Base-by-base conservation (phyloP, 1,140 invertebrate genomes). In the Drosophila saltans region DNA sequence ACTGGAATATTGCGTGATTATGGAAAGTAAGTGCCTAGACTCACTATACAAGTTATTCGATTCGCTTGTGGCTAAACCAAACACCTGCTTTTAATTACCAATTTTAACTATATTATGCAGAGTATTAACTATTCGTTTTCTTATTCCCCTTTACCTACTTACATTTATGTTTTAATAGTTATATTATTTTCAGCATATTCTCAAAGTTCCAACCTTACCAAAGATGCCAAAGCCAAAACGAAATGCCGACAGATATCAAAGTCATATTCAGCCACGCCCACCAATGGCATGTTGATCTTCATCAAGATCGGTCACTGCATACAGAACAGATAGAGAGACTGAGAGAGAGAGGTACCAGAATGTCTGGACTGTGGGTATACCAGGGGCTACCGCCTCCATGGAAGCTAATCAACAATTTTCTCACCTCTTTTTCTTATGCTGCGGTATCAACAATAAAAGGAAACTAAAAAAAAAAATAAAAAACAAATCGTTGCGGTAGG, bases 361-460 rank as follows among this genome's bases (percentile, higher is more conserved):
- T 52, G 45, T 52, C 45, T 52, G 45, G 21, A 48, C 43, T 45
- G n/a, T 45, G n/a, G n/a, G 41, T 43, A 43, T 43, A 45, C 45
- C 45, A 60, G 63, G 64, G 63, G 48, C 57, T 56, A 72, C 90
- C 90, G 77, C 90, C 90, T 82, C 90, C 90, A 76, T 91, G 80
- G 83, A 91, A 91, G 90, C 90, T 91, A 91, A 91, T 91, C 90
- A 91, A 91, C 85, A 91, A 91, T 91, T 91, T 91, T 91, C 90
- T 91, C 90, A 91, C 90, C 90, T 91, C 90, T 91, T 91, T 91
- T 88, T 88, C 78, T 80, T 78, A 72, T 77, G 78, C 69, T 81
- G 70, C 68, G 69, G 73, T 68, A 67, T 28, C 36, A 70, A 16
- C 28, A 21, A 5, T 64, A 78, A 71, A 60, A 48, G 24, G 8